Percentiles rank a stretch among this genome's conserved stretches.
These are phyloP conservation scores for Epistrophella euchroma DNA, from an alignment of 2,888 invertebrate genomes.

Conservation along the genomic window DNA sequence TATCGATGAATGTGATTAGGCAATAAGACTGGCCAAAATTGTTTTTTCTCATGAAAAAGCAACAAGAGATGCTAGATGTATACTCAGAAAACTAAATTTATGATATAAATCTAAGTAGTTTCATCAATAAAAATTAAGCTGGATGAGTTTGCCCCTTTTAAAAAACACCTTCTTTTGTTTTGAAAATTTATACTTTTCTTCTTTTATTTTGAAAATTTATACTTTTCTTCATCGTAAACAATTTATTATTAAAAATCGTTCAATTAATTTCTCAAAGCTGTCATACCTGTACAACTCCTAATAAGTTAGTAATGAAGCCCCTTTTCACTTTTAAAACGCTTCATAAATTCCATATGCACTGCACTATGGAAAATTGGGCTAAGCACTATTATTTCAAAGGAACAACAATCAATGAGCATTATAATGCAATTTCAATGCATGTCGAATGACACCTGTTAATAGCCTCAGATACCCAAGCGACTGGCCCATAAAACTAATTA, in stretches of 20 bases:
- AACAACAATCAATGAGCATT: conserved; percentile 30
- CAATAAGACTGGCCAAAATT: too few species aligned
- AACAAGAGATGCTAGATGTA: too few species aligned
- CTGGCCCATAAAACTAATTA: conserved; percentile 63
- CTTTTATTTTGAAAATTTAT: too few species aligned
- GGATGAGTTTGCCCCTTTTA: too few species aligned
- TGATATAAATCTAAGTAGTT: too few species aligned
- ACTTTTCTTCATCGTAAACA: background rate
- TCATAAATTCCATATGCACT: conserved; percentile 12
- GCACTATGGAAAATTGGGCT: conserved; percentile 32
- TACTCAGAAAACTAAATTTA: too few species aligned
- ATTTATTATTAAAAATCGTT: background rate
- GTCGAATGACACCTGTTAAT: conserved; percentile 51
- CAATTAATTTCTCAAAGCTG: background rate
- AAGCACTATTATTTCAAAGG: conserved; percentile 31
- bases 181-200: too few species aligned
- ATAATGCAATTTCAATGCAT: conserved; percentile 65
- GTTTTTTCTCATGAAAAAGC: too few species aligned
- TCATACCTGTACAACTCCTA: background rate
- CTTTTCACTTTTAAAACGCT: conserved; percentile 14
- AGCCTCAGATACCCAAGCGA: conserved; percentile 51
- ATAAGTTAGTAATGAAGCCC: background rate
- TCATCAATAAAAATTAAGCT: too few species aligned
- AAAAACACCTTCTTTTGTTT: too few species aligned
- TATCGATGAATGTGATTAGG: too few species aligned